Evolutionary conservation across 2,113 vertebrate genomes (phyloP).

Genomic region (Euleptes europaea): DNA sequence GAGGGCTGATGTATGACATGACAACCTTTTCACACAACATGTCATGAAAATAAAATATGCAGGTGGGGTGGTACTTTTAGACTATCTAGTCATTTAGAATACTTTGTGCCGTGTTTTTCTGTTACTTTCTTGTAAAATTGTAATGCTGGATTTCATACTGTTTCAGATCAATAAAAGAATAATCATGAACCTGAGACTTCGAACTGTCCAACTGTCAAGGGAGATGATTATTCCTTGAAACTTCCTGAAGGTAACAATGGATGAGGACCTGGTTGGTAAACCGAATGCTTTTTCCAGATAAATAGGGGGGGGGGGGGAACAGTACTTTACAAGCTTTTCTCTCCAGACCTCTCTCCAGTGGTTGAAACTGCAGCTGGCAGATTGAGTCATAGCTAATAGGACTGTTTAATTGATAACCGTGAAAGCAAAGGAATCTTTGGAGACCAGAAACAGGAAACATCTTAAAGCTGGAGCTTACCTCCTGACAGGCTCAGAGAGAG

Average conservation of each 20-base stretch:
- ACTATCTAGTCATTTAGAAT: slow-evolving; percentile 6
- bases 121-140: not conserved
- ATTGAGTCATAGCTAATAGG: slow-evolving; percentile 9
- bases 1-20: too few relatives aligned
- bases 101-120: not conserved
- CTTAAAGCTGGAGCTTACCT: not conserved
- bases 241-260: not conserved
- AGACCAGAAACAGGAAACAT: slow-evolving; percentile 13
- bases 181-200: not conserved
- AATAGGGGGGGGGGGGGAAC: not conserved
- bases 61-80: not conserved
- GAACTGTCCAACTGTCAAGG: not conserved
- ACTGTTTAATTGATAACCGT: not conserved
- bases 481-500: not conserved
- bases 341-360: slow-evolving; percentile 12
- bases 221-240: not conserved
- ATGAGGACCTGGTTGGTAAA: not conserved
- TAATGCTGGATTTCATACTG: slow-evolving; percentile 3
- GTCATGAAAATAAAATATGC: too few relatives aligned
- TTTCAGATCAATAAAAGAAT: not conserved
- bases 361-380: not conserved
- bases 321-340: not conserved
- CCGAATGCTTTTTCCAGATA: slow-evolving; percentile 3
- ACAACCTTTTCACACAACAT: too few relatives aligned
- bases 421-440: not conserved